Evolutionary conservation across 2,113 vertebrate species (phyloP), one percentile per base, ranked within the genome.

Genomic region (Dasyprocta punctata): DNA sequence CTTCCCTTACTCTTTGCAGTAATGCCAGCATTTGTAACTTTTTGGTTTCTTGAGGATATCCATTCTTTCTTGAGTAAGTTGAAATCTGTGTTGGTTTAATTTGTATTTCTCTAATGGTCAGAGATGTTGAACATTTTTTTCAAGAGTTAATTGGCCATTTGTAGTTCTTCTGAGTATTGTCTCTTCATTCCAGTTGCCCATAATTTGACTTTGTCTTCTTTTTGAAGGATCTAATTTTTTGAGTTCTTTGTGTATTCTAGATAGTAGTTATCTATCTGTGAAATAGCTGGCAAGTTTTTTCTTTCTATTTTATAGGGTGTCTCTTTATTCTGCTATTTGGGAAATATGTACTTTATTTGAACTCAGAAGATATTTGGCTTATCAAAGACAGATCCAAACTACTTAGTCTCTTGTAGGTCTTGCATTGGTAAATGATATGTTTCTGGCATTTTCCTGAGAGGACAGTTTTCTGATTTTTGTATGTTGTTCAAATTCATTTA

Each of bases 401-500:
- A 86, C 63, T 96, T 83, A 95, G 93, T 95, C 60, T 97, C 86
- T 93, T n/a, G 28, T 12, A 9, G 78, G 90, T 92, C 89, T 86
- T 12, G 4, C 80, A 97, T 69, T 96, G 47, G n/a, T 89, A n/a
- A 65, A 22, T n/a, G 26, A 54, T 96, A 77, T 75, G 61, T 88
- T n/a, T 96, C 61, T 90, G 36, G 86, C 41, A 92, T 97, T 92
- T 91, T 86, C 47, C 41, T 28, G 19, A 89, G 26, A 75, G 14
- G 93, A 84, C 92, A 96, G 92, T 95, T 98, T 98, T 97, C 84
- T 93, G 96, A 58, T 61, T 61, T 96, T 65, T 98, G n/a, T 94
- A 58, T 89, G 95, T 36, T 88, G 92, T 86, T 98, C 96, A 98
- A 60, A 69, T 95, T 96, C 93, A 89, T 96, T 98, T 92, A 96